Evolutionary conservation across 2,113 vertebrate genomes (phyloP).

Genomic region (Malurus cyaneus): DNA sequence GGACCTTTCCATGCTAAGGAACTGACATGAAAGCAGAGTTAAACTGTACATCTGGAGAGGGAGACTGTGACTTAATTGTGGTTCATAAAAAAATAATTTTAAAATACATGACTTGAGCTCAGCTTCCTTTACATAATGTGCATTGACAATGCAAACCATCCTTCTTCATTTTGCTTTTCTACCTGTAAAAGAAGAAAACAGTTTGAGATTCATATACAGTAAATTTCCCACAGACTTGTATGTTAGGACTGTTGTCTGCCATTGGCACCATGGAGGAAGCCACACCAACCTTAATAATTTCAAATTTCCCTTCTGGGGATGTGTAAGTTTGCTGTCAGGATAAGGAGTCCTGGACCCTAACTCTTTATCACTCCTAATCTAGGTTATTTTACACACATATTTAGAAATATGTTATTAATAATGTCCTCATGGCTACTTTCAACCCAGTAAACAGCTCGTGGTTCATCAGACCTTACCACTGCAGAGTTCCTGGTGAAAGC

Average conservation of each 20-base stretch:
- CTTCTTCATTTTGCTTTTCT: slow-evolving; percentile 78
- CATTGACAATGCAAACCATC: slow-evolving; percentile 86
- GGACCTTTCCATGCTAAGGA: background rate
- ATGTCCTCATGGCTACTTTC: background rate
- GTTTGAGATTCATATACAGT: background rate
- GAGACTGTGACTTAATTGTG: background rate
- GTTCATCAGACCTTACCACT: background rate
- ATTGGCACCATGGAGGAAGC: background rate
- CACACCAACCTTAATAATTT: background rate
- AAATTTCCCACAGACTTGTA: background rate
- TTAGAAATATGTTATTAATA: background rate
- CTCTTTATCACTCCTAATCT: background rate
- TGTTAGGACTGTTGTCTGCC: background rate
- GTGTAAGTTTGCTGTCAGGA: background rate
- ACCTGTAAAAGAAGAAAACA: slow-evolving; percentile 65
- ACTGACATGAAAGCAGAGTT: background rate
- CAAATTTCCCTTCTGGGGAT: background rate
- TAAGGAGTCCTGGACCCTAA: background rate
- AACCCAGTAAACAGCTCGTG: background rate
- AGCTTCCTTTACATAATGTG: slow-evolving; percentile 71
- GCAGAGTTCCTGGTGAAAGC: background rate
- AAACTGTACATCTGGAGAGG: background rate
- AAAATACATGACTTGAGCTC: background rate
- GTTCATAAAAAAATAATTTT: background rate
- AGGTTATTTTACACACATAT: background rate